Percentiles rank a stretch among this genome's conserved stretches.
Evolutionary conservation across 2,113 vertebrate genomes (phyloP).

Genomic region (Nothoprocta pentlandii): DNA sequence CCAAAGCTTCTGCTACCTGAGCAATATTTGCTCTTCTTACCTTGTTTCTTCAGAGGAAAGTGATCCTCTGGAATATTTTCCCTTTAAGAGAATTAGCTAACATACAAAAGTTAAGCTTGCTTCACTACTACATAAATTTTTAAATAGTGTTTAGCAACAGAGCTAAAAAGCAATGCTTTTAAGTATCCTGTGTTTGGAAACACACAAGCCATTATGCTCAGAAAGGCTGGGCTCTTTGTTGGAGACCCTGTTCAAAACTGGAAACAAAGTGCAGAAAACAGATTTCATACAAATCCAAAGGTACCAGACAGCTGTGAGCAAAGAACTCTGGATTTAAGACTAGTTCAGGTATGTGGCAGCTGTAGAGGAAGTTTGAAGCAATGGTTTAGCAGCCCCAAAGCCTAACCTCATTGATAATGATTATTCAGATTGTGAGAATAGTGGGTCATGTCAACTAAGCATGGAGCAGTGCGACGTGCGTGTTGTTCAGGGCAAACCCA

Average conservation of each 20-base stretch:
- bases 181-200: background rate
- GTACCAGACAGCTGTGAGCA: background rate
- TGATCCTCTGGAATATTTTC: background rate
- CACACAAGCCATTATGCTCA: background rate
- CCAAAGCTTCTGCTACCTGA: background rate
- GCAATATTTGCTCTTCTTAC: background rate
- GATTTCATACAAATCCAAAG: background rate
- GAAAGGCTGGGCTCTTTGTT: background rate
- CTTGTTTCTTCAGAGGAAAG: background rate
- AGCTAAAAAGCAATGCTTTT: background rate
- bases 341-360: background rate
- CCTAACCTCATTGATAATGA: background rate
- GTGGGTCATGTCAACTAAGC: background rate
- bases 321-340: background rate
- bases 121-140: background rate
- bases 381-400: background rate
- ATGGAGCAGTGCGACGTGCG: accelerated
- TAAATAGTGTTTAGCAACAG: background rate
- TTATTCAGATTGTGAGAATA: background rate
- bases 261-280: background rate
- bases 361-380: background rate
- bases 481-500: background rate
- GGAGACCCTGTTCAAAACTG: background rate
- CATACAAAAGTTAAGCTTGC: background rate
- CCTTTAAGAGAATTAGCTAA: background rate